A percentile compares a stretch with the other conserved stretches of the same genome.
These are phyloP conservation scores for Toxonevra muliebris DNA, from an alignment of 2,888 invertebrate species.

Conservation along the genomic window DNA sequence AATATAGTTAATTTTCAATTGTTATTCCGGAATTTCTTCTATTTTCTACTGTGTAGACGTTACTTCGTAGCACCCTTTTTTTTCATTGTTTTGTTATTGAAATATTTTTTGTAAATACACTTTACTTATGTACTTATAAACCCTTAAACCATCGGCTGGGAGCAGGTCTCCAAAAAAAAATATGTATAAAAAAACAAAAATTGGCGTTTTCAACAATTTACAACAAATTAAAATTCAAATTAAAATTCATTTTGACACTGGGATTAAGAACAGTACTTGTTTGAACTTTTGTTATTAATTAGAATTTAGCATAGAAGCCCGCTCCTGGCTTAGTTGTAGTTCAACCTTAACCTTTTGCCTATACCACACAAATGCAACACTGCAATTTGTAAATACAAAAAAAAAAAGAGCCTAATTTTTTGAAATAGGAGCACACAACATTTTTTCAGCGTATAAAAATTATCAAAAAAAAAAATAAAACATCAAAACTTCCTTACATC, in stretches of 20 bases:
- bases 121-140: conserved; percentile 18
- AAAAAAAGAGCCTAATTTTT: neutral
- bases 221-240: conserved; percentile 32
- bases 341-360: conserved; percentile 12
- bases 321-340: conserved; percentile 58
- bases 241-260: conserved; percentile 44
- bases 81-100: conserved; percentile 23
- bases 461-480: neutral
- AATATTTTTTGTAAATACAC: conserved; percentile 39
- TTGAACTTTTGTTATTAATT: neutral
- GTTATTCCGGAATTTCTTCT: conserved; percentile 64
- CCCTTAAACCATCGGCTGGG: conserved; percentile 50
- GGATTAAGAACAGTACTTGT: conserved; percentile 27
- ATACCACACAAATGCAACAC: conserved; percentile 1
- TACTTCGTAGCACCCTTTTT: conserved; percentile 10
- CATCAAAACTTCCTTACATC: neutral
- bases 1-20: conserved; percentile 59
- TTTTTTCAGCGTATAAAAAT: no score
- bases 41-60: conserved; percentile 40
- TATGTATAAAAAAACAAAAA: no score
- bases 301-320: conserved; percentile 44
- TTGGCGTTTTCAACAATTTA: conserved; percentile 43
- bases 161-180: conserved; percentile 53
- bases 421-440: no score
- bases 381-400: conserved; percentile 6